Conservation (phyloP, 2,797 vertebrate species). For the Micropoecilia bifurca region DNA sequence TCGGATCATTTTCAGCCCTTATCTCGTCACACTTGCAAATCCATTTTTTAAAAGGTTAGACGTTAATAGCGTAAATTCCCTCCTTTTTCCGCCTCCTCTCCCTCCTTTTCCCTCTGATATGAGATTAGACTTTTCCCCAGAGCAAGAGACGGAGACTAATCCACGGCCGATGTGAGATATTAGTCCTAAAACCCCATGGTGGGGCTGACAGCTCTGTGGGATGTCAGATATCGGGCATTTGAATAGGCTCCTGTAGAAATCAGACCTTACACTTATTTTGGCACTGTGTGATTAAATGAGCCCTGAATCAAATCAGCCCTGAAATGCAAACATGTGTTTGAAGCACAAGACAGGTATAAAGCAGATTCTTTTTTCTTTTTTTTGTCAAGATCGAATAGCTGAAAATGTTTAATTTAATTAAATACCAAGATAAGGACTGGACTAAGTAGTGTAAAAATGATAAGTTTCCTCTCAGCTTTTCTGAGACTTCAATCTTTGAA, state of each 20-base stretch:
- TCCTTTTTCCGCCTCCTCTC: slow-evolving; percentile 45
- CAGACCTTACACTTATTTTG: slow-evolving; percentile 24
- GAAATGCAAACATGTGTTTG: slow-evolving; percentile 16
- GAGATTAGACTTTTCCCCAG: slow-evolving; percentile 78
- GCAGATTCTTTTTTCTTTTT: slow-evolving; percentile 25
- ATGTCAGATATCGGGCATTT: slow-evolving; percentile 65
- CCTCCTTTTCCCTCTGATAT: slow-evolving; percentile 64
- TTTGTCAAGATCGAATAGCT: slow-evolving; percentile 15
- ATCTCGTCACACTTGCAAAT: slow-evolving; percentile 78
- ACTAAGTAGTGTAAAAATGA: slow-evolving; percentile 58
- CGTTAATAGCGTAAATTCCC: slow-evolving; percentile 73
- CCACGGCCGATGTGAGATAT: slow-evolving; percentile 62
- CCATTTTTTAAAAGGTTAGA: slow-evolving; percentile 79
- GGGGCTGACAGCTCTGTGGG: slow-evolving; percentile 58
- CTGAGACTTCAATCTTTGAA: slow-evolving; percentile 56
- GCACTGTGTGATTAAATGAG: slow-evolving; percentile 21
- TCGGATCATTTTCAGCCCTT: slow-evolving; percentile 57
- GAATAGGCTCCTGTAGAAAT: slow-evolving; percentile 66
- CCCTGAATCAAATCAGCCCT: slow-evolving; percentile 5
- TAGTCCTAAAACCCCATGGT: slow-evolving; percentile 32
- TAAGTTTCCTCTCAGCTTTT: slow-evolving; percentile 62
- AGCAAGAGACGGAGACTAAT: slow-evolving; percentile 80
- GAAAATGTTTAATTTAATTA: slow-evolving; percentile 40
- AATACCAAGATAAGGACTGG: slow-evolving; percentile 52
- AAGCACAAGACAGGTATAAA: slow-evolving; percentile 6